Evolutionary conservation across 2,113 vertebrate genomes (phyloP), one percentile per base, ranked within the genome.

Genomic region (Dipodomys stephensi): DNA sequence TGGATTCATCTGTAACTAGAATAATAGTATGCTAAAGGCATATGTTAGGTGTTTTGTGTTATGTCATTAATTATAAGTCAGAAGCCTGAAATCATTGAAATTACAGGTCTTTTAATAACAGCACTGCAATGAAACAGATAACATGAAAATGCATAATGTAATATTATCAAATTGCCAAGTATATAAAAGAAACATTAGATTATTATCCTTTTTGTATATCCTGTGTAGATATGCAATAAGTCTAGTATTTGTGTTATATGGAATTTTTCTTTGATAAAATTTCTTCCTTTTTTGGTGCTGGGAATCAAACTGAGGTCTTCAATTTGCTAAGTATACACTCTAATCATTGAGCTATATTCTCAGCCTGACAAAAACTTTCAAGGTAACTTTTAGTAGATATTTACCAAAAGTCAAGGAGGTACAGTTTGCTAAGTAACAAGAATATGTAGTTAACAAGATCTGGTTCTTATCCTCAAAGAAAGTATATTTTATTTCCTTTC

Each of bases 1-100:
- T 74, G 62, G 97, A 76, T 6, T 97, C 98, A 97, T 96, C 97
- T 97, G 74, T 95, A 97, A 90, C 35, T 79, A 92, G 83, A 97
- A 96, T 15, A 96, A 90, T 0, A 96, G 67, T 60, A 87, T 93
- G 12, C 96, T 95, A 92, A 93, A 92, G 39, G 20, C 23, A 91
- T 65, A 74, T 44, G 30, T 72, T 39, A 93, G 53, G 53, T 57
- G 53, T 57, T 57, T 57, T 57, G 15, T 18, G 53, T 57, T 57
- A 57, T 57, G 53, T 57, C 53, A 57, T 57, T 57, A 57, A 57
- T 57, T 57, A 57, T 57, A 57, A 57, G 53, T 57, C 53, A 57
- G 53, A 57, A 57, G 53, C 53, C 53, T 23, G 23, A 69, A 87
- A 81, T 71, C 30, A 93, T 12, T n/a, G 22, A 60, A 79, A 80